Evolutionary conservation across 2,797 vertebrate genomes (phyloP), one percentile per base, ranked within the genome.

Genomic region (Artibeus jamaicensis): DNA sequence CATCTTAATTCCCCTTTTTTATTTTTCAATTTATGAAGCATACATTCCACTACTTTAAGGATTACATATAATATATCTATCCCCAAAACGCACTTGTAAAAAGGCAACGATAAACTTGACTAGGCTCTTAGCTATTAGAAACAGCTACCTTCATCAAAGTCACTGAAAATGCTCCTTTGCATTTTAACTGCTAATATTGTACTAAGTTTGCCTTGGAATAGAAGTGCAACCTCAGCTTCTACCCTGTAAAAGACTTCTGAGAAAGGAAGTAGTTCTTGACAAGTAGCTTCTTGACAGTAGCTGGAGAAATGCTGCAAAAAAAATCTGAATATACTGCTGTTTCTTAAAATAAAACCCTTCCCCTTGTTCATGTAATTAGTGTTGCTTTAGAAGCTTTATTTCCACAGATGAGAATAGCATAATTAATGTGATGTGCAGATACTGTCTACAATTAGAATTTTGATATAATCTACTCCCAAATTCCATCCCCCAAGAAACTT

Each of bases 231-330:
- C 39, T 97, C 85, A 95, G 89, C 88, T 89, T 83, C 65, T 44
- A 82, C 65, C 50, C 92, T 77, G 76, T 32, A 76, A 65, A 95
- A 92, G 14, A 68, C 81, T 96, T 96, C 82, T 73, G 70, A 73
- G 50, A 83, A 95, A 88, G 85, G 88, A 91, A 84, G 46, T 21
- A 42, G n/a, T 37, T 96, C 83, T 93, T 89, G 53, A 96, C 73
- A 95, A 82, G 68, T 53, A 86, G 82, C 48, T 93, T 96, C 90
- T 86, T 65, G 32, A 65, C 62, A 65, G 7, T 81, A 96, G 86
- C 73, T 97, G 88, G 62, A 95, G 44, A 91, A 93, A 85, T 89
- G 91, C 94, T 86, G 91, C 78, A 77, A 83, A 95, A 95, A 95
- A 95, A 55, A 46, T 95, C 50, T 71, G 74, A 95, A 76, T 89